Conservation (phyloP, 1,140 invertebrate genomes). For the Megalopta genalis region DNA sequence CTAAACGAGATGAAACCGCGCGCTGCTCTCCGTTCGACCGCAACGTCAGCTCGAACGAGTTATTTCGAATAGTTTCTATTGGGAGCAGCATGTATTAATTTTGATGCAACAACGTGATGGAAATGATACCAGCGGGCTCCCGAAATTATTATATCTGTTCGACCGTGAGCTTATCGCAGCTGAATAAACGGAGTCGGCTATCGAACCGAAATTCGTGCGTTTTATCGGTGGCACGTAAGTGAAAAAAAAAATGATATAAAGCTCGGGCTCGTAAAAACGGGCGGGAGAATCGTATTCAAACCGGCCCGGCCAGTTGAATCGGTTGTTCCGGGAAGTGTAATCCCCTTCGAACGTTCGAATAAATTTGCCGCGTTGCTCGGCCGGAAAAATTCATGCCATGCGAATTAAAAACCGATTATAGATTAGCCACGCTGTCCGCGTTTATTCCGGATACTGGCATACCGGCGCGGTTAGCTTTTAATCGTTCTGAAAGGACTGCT, state of each 20-base stretch:
- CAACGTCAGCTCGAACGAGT: no score
- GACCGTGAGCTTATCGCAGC: background rate
- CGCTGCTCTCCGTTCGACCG: no score
- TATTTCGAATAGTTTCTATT: no score
- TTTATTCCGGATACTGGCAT: background rate
- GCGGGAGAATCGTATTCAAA: background rate
- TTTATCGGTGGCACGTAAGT: background rate
- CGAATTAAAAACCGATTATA: constrained; percentile 1
- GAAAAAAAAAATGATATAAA: constrained; percentile 3
- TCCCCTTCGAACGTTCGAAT: background rate
- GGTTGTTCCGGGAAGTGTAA: background rate
- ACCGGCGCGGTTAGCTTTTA: background rate
- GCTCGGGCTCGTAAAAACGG: background rate
- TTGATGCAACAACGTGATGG: no score
- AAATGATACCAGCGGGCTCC: background rate
- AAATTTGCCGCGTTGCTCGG: background rate
- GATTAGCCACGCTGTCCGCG: background rate
- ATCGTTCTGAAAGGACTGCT: background rate
- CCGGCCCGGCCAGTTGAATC: background rate
- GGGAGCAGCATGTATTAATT: no score
- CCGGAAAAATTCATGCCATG: background rate
- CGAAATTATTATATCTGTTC: background rate
- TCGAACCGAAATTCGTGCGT: background rate
- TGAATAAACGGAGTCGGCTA: background rate
- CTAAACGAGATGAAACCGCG: no score